These are phyloP conservation scores for Lepidostoma basale DNA, from an alignment of 1,140 invertebrate species.

Conservation along the genomic window DNA sequence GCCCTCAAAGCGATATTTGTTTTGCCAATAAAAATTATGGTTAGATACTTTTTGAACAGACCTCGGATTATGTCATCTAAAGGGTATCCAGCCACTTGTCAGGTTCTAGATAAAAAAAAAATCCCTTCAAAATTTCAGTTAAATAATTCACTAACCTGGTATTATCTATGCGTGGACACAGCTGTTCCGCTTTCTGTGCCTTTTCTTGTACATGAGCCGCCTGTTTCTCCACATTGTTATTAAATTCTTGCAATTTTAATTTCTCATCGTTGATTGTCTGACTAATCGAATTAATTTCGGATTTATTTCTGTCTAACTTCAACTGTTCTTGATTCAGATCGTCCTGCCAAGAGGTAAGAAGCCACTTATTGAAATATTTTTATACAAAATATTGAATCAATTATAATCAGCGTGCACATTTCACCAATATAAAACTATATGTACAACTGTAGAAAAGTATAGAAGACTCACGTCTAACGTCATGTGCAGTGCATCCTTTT, in stretches of 20 bases:
- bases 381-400: conserved; percentile 12
- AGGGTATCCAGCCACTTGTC: no score
- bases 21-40: no score
- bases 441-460: no score
- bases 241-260: conserved; percentile 49
- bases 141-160: conserved; percentile 50
- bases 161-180: conserved; percentile 55
- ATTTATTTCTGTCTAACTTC: conserved; percentile 49
- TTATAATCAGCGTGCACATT: no score
- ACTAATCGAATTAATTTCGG: conserved; percentile 44
- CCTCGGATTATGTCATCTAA: no score
- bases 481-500: conserved; percentile 26
- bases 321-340: conserved; percentile 52
- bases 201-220: conserved; percentile 48
- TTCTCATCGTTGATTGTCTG: conserved; percentile 50
- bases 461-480: conserved; percentile 30
- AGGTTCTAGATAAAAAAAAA: no score
- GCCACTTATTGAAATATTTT: neutral
- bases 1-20: no score
- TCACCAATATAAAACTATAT: no score
- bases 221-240: conserved; percentile 51
- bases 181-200: conserved; percentile 49
- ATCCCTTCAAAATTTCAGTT: no score
- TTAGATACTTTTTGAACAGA: no score
- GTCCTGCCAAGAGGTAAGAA: conserved; percentile 44